phyloP scores from a whole-genome alignment of 2,113 vertebrate species.

The Verasper variegatus region DNA sequence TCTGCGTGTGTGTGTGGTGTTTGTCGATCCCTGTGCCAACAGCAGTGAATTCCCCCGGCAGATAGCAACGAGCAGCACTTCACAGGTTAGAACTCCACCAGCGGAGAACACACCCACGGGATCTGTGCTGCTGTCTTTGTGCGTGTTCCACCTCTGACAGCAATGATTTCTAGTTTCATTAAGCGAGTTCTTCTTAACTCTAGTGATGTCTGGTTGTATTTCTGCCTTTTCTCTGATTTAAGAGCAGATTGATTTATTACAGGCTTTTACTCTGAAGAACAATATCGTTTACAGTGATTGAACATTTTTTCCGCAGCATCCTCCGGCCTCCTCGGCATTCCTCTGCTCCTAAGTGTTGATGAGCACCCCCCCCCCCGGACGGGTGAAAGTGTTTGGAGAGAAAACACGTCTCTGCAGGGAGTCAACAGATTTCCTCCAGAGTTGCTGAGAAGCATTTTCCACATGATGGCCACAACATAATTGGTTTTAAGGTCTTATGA shows the following conservation, averaged over 20 bases:
- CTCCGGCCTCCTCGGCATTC: slow-evolving; percentile 23
- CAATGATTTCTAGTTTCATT: too few species aligned
- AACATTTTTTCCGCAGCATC: background rate
- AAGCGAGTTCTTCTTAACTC: too few species aligned
- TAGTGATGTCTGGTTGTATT: background rate
- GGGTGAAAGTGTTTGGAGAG: slow-evolving; percentile 23
- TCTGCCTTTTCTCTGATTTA: background rate
- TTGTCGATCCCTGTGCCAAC: too few species aligned
- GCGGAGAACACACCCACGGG: background rate
- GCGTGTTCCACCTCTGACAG: background rate
- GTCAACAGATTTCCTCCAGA: slow-evolving; percentile 4
- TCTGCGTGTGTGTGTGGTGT: background rate
- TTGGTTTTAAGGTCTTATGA: background rate
- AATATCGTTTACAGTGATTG: slow-evolving; percentile 18
- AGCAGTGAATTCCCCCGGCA: background rate
- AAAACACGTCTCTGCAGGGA: slow-evolving; percentile 39
- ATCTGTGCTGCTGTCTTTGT: background rate
- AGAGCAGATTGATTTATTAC: slow-evolving; percentile 17
- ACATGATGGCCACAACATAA: slow-evolving; percentile 1
- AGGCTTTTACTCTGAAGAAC: background rate
- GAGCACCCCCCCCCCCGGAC: background rate
- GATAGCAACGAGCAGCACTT: background rate
- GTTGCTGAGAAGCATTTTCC: slow-evolving; percentile 14
- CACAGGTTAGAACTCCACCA: background rate
- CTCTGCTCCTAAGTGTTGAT: slow-evolving; percentile 3